Evolutionary conservation across 2,113 vertebrate genomes (phyloP).

Genomic region (Dasyurus viverrinus): DNA sequence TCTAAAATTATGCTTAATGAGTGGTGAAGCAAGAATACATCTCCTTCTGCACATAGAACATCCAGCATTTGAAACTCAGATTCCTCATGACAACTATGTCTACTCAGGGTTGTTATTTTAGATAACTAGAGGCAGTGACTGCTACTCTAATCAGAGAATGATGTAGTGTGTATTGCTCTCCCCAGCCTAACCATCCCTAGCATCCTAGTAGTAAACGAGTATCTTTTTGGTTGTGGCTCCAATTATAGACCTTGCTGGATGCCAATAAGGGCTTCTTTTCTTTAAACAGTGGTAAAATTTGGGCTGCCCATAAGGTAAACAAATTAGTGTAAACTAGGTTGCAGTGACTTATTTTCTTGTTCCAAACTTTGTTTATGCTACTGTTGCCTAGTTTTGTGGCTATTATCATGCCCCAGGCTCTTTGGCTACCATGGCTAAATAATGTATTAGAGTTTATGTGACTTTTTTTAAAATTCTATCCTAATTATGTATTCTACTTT

Average conservation of each 20-base stretch:
- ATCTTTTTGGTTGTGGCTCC: background rate
- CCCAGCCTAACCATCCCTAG: background rate
- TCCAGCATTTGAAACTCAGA: background rate
- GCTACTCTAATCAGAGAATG: background rate
- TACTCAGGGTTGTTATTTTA: background rate
- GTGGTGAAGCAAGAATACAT: background rate
- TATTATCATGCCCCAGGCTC: background rate
- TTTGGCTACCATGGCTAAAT: background rate
- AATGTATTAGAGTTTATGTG: background rate
- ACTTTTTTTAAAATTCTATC: background rate
- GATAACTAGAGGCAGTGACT: background rate
- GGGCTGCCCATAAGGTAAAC: background rate
- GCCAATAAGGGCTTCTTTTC: background rate
- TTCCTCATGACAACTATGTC: background rate
- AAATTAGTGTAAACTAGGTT: background rate
- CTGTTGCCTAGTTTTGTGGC: background rate
- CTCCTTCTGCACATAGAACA: background rate
- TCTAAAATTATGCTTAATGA: background rate
- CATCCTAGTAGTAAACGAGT: background rate
- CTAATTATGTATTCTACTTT: background rate
- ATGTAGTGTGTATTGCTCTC: background rate
- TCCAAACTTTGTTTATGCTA: background rate
- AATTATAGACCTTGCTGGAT: background rate
- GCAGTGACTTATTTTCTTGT: background rate
- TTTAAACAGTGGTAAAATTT: background rate